These are phyloP conservation scores for Sebastes variabilis DNA, from an alignment of 2,797 vertebrate species.

Conservation along the genomic window DNA sequence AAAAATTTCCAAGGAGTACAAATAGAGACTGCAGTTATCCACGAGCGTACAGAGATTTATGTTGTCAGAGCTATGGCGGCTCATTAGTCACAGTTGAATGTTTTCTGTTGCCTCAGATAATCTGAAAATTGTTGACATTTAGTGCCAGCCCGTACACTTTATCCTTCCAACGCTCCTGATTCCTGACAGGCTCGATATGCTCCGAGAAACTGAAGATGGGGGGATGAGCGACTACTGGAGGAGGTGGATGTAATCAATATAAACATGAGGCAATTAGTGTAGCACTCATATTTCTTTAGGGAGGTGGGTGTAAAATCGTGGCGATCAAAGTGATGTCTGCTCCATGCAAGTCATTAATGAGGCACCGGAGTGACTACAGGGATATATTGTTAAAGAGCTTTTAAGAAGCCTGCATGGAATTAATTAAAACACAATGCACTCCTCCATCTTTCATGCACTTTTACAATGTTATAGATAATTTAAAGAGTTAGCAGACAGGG, in stretches of 20 bases:
- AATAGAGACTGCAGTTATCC: neutral
- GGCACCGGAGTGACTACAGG: conserved; percentile 20
- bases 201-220: conserved; percentile 37
- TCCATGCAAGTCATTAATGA: conserved; percentile 58
- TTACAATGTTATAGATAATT: conserved; percentile 22
- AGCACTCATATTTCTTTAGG: conserved; percentile 67
- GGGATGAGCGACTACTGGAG: conserved; percentile 41
- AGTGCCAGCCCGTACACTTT: conserved; percentile 35
- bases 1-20: neutral
- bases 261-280: conserved; percentile 77
- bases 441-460: conserved; percentile 26
- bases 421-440: conserved; percentile 38
- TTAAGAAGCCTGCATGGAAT: conserved; percentile 51
- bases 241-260: conserved; percentile 68
- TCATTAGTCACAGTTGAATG: conserved; percentile 61
- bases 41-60: conserved; percentile 33
- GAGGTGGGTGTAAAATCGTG: conserved; percentile 54
- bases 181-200: conserved; percentile 56
- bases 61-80: conserved; percentile 14
- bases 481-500: conserved; percentile 6
- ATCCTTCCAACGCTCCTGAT: conserved; percentile 31
- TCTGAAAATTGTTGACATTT: conserved; percentile 67
- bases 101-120: conserved; percentile 64
- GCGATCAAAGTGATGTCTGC: conserved; percentile 59
- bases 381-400: conserved; percentile 46